Conservation (phyloP, 1,140 invertebrate genomes). For the Apis florea region DNA sequence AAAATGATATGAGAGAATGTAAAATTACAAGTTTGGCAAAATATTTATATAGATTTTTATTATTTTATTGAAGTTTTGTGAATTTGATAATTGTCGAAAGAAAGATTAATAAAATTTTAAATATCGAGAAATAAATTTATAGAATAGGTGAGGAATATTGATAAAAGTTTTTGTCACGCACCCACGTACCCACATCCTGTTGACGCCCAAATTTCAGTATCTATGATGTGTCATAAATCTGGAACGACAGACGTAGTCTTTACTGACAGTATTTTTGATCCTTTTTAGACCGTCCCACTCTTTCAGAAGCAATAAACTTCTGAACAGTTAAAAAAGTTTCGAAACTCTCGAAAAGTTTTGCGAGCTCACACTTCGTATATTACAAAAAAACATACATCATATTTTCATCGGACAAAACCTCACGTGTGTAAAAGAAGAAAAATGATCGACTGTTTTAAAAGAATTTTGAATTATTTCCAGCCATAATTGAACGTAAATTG, state of each 20-base stretch:
- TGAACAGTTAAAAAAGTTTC: background rate
- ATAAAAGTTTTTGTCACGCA: background rate
- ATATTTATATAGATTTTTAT: no score
- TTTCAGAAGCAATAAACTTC: background rate
- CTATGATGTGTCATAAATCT: conserved; percentile 1
- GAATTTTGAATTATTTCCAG: background rate
- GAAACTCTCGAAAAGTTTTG: background rate
- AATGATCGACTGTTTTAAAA: background rate
- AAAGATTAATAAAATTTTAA: background rate
- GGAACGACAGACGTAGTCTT: background rate
- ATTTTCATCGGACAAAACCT: background rate
- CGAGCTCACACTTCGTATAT: background rate
- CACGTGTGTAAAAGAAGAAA: background rate
- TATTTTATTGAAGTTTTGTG: background rate
- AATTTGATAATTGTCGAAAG: background rate
- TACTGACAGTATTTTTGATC: background rate
- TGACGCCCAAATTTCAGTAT: background rate
- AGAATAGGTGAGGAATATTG: background rate
- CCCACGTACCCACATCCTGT: background rate
- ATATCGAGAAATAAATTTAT: background rate
- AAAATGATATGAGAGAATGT: background rate
- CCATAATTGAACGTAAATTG: background rate
- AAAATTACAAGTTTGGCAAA: no score
- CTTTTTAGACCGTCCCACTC: background rate
- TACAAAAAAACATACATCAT: background rate